Evolutionary conservation across 2,113 vertebrate genomes (phyloP).

Genomic region (Syrmaticus mikado): DNA sequence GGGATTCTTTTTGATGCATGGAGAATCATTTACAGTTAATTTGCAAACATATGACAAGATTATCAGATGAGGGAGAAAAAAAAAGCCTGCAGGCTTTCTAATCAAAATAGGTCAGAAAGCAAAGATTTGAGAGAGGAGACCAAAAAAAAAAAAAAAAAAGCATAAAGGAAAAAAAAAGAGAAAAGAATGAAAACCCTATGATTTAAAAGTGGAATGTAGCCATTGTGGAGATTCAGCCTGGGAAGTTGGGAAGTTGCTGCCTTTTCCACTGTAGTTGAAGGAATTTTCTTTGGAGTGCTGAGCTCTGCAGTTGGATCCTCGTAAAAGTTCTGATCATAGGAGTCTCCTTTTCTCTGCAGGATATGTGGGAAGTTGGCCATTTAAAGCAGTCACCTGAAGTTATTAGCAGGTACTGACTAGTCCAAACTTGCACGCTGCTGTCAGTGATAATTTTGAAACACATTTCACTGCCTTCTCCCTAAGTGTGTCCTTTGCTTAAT

Average conservation of each 20-base stretch:
- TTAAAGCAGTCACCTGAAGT: constrained; percentile 4
- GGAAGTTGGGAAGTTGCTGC: neutral
- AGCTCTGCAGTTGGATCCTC: neutral
- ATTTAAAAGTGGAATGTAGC: neutral
- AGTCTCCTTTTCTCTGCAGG: neutral
- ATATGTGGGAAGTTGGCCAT: neutral
- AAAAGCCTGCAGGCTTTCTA: neutral
- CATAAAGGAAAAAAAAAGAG: neutral
- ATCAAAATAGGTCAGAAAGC: neutral
- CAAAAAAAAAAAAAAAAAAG: neutral
- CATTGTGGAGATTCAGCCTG: neutral
- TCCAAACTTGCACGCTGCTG: neutral
- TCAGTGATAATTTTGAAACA: neutral
- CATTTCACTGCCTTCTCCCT: neutral
- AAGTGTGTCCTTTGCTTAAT: neutral
- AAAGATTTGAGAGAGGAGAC: neutral
- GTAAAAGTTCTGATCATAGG: neutral
- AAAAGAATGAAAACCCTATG: neutral
- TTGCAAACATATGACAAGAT: neutral
- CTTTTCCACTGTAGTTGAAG: neutral
- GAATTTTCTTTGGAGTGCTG: neutral
- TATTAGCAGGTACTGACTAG: neutral
- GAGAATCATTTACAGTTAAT: neutral
- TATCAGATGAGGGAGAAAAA: neutral
- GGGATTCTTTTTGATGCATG: neutral